Conservation (phyloP, 2,113 vertebrate genomes). For the Fulica atra region DNA sequence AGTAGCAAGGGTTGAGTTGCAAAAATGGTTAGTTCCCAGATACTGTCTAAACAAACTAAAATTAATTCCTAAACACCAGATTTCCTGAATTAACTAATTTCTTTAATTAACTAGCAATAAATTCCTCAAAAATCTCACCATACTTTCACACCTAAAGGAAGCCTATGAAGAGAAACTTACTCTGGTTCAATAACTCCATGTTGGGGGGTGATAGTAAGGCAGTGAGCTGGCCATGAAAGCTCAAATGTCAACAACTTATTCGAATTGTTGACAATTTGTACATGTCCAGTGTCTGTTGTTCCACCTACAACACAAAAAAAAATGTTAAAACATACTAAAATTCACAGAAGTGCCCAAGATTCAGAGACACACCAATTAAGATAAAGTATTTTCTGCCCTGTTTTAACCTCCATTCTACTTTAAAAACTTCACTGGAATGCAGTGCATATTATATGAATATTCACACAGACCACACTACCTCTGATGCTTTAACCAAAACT, state of each 20-base stretch:
- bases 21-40: not conserved
- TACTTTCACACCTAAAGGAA: not conserved
- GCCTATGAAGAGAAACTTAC: slow-evolving; percentile 72
- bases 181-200: slow-evolving; percentile 85
- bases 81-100: not conserved
- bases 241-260: slow-evolving; percentile 84
- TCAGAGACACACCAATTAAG: not conserved
- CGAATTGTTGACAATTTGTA: slow-evolving; percentile 84
- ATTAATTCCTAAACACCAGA: not conserved
- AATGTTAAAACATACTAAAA: not conserved
- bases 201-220: slow-evolving; percentile 92
- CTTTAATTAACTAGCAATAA: not conserved
- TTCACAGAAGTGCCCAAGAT: not conserved
- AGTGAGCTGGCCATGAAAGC: slow-evolving; percentile 94
- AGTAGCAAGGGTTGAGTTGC: not conserved
- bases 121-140: not conserved
- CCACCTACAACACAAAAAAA: slow-evolving; percentile 74
- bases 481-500: not conserved
- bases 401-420: not conserved
- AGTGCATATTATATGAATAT: not conserved
- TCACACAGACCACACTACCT: not conserved
- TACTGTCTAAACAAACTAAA: not conserved
- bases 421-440: not conserved
- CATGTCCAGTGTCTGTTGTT: slow-evolving; percentile 72
- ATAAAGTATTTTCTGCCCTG: not conserved